Evolutionary conservation across 2,113 vertebrate species (phyloP).

Genomic region (Triplophysa siluroides): DNA sequence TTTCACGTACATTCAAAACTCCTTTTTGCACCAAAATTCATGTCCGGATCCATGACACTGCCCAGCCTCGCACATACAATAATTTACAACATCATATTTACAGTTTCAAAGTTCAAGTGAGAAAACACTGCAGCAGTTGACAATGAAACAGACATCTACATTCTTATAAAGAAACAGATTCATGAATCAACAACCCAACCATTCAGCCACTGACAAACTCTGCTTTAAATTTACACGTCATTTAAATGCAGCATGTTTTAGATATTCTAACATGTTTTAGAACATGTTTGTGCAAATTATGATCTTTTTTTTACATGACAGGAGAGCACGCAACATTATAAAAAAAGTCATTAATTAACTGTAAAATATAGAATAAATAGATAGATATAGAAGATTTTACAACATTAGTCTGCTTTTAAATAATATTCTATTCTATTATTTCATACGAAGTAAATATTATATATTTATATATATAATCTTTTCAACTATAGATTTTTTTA

Average conservation of each 20-base stretch:
- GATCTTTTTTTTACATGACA: conserved; percentile 8
- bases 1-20: conserved; percentile 76
- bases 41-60: neutral
- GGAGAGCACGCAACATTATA: conserved; percentile 28
- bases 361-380: conserved; percentile 32
- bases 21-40: conserved; percentile 24
- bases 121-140: conserved; percentile 47
- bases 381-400: conserved; percentile 2
- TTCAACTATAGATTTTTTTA: neutral
- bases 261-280: no score
- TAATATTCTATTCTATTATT: neutral
- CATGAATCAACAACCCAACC: conserved; percentile 22
- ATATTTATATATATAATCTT: neutral
- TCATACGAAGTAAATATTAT: neutral
- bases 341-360: conserved; percentile 1
- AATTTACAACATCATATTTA: conserved; percentile 54
- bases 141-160: conserved; percentile 46
- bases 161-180: conserved; percentile 32
- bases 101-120: conserved; percentile 46
- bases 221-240: conserved; percentile 19
- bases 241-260: conserved; percentile 55
- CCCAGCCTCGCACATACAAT: conserved; percentile 27
- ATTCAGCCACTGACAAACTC: conserved; percentile 6
- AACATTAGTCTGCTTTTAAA: neutral
- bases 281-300: conserved; percentile 36